A percentile compares a stretch with the other conserved stretches of the same genome.
These are phyloP conservation scores for Oceanites oceanicus DNA, from an alignment of 2,113 vertebrate genomes.

Conservation along the genomic window DNA sequence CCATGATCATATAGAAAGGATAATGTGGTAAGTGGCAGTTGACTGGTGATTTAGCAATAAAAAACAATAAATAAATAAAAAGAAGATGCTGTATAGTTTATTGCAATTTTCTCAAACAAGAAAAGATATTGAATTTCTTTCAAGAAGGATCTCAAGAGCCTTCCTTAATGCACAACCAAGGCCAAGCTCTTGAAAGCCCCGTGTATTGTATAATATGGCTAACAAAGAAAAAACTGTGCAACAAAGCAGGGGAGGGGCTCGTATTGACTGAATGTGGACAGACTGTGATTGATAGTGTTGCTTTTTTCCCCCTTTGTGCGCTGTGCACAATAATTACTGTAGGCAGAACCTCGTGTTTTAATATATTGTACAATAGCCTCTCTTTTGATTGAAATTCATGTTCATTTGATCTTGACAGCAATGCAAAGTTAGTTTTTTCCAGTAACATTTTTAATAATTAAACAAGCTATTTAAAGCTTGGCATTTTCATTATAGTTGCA, in stretches of 20 bases:
- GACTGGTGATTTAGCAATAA: slow-evolving; percentile 29
- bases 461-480: slow-evolving; percentile 67
- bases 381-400: slow-evolving; percentile 68
- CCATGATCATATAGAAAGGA: neutral
- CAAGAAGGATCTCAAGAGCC: slow-evolving; percentile 44
- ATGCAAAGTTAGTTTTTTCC: slow-evolving; percentile 55
- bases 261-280: slow-evolving; percentile 41
- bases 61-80: slow-evolving; percentile 36
- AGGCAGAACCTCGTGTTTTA: slow-evolving; percentile 65
- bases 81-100: slow-evolving; percentile 39
- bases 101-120: slow-evolving; percentile 65
- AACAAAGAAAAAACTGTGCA: slow-evolving; percentile 38
- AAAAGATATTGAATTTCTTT: slow-evolving; percentile 68
- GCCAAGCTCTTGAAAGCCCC: slow-evolving; percentile 20
- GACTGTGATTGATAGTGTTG: slow-evolving; percentile 22
- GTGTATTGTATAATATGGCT: neutral
- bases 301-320: slow-evolving; percentile 48
- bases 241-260: slow-evolving; percentile 18
- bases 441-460: slow-evolving; percentile 73
- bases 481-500: slow-evolving; percentile 60
- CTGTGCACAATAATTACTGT: slow-evolving; percentile 58
- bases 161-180: slow-evolving; percentile 41
- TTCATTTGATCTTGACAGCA: slow-evolving; percentile 71
- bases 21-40: slow-evolving; percentile 2
- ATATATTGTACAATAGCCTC: slow-evolving; percentile 60